Evolutionary conservation across 2,888 invertebrate species (phyloP), one percentile per base, ranked within the genome.

Genomic region (Antitype chi): DNA sequence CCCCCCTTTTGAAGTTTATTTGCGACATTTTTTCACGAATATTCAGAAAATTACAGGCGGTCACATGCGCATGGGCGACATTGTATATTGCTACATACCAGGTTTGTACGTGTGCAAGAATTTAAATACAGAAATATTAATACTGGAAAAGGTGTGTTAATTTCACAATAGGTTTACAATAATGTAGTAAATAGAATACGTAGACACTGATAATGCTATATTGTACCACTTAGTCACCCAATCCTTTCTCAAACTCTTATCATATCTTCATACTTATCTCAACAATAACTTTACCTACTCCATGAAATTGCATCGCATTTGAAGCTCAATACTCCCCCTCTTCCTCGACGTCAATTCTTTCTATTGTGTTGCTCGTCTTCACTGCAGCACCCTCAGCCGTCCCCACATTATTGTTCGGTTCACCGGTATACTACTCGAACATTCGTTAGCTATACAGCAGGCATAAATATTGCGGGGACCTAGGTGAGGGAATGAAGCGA

Each of bases 291-390:
- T 2, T 43, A 52, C n/a, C n/a, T n/a, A 32, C 59, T 75, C 13
- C 17, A 28, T 38, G 17, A 66, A 57, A 59, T 63, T 47, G 62
- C 47, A 63, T 74, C 47, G 49, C 66, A 66, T 66, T 28, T 38
- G 6, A 72, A 72, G 25, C 25, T 15, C 47, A 71, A 68, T 32
- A 15, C 47, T 23, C n/a, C 23, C 17, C 23, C 17, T 53, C 7
- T 53, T 52, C 43, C 13, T 75, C 17, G 15, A 49, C 72, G 59
- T 76, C 79, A 72, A 70, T 82, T 82, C 62, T 23, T 70, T 67
- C 28, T 43, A 82, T 74, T 81, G 66, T 73, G 17, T 32, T 28
- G 25, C 32, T 25, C 28, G 69, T 67, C 80, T 79, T 67, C 57
- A 70, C 11, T 70, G 47, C 62, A 82, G 69, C 32, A 57, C 62